Conservation (phyloP, 2,888 invertebrate genomes). For the Mimachlamys varia region DNA sequence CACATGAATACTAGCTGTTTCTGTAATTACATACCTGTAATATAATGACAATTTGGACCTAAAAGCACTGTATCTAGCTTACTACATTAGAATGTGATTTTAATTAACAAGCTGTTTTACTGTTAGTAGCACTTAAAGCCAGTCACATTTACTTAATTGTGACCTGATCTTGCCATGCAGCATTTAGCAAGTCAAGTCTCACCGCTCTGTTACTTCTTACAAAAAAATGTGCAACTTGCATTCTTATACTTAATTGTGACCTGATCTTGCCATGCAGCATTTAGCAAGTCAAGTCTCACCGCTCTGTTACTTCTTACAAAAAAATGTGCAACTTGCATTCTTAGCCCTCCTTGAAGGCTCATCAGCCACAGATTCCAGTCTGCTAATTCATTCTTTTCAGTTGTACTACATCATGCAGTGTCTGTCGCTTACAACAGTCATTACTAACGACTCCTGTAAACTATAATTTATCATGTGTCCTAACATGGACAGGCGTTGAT, state of each 20-base stretch:
- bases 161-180: background rate
- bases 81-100: background rate
- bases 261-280: background rate
- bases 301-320: background rate
- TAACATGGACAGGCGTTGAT: background rate
- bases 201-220: background rate
- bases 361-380: background rate
- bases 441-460: background rate
- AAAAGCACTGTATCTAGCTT: background rate
- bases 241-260: constrained; percentile 19
- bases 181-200: background rate
- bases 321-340: background rate
- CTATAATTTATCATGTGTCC: background rate
- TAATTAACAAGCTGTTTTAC: background rate
- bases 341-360: background rate
- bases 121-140: background rate
- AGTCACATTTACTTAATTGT: background rate
- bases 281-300: background rate
- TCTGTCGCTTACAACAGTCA: background rate
- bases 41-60: background rate
- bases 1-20: too few relatives aligned
- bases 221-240: background rate
- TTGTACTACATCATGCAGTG: background rate
- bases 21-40: background rate
- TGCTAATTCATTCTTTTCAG: background rate